Base-by-base conservation (phyloP, 2,888 invertebrate species). In the Chrysina gloriosa region DNA sequence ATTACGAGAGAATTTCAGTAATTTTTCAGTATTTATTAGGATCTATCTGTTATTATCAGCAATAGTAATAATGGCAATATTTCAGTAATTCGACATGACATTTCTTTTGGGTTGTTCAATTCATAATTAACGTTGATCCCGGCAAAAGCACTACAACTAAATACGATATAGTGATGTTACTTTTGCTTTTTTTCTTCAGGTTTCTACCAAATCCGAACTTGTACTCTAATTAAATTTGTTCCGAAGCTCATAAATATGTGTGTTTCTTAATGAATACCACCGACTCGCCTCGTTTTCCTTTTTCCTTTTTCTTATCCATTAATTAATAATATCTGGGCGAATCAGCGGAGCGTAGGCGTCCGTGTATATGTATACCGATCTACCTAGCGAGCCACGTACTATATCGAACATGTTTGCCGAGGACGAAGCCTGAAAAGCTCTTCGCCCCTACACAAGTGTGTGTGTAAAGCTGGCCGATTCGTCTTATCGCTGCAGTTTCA, bases 261-360 rank as follows among this genome's bases (percentile, higher is more conserved):
- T 45, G 45, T 45, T 45, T 45, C 45, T 45, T 45, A 45, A 45
- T 45, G 45, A 45, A 45, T 45, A 45, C 45, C 19, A 31, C 31
- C 9, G 21, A 9, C 21, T 21, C 21, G 21, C 45, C 45, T 36
- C 36, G 36, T 14, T 14, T 36, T 50, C 48, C 11, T 27, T 31
- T 58, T 58, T 58, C 29, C 50, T 39, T 39, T 36, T 36, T 58
- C 36, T 58, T 34, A 54, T 58, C 58, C 58, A 58, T 58, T 58
- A 58, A 58, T 58, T 58, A 58, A 58, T 58, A 58, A 58, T 58
- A 58, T 58, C 58, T 52, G 19, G 50, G 58, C 39, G 58, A 58
- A 58, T 58, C 58, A 39, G 39, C 58, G 58, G 25, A 11, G 58
- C 39, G 58, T 58, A 25, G 58, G 58, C 58, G 58, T 25, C 23